A percentile compares a stretch with the other conserved stretches of the same genome.
Evolutionary conservation across 2,888 invertebrate species (phyloP).

Genomic region (Archips xylosteana): DNA sequence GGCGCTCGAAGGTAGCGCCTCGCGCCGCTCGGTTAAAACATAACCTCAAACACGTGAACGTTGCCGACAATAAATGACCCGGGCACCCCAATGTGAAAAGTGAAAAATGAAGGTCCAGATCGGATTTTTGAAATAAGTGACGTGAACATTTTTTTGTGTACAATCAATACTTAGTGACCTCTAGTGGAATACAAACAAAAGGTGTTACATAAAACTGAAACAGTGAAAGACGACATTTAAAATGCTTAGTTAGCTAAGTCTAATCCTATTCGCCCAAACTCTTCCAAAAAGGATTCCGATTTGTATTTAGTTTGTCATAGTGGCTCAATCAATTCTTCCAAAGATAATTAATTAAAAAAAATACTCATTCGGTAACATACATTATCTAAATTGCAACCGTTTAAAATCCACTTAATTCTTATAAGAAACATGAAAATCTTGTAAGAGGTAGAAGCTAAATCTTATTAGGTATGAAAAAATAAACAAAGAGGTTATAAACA

Average conservation of each 20-base stretch:
- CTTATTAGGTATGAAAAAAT: slow-evolving; percentile 18
- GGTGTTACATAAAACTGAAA: slow-evolving; percentile 47
- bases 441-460: not conserved
- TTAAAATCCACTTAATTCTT: not conserved
- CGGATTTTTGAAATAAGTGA: slow-evolving; percentile 55
- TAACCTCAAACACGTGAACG: slow-evolving; percentile 62
- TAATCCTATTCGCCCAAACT: slow-evolving; percentile 42
- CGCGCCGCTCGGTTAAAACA: slow-evolving; percentile 64
- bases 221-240: slow-evolving; percentile 43
- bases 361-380: slow-evolving; percentile 18
- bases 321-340: slow-evolving; percentile 42
- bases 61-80: slow-evolving; percentile 42
- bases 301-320: slow-evolving; percentile 31
- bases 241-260: slow-evolving; percentile 27
- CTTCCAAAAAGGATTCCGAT: slow-evolving; percentile 60
- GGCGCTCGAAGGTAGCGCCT: slow-evolving; percentile 82
- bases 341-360: slow-evolving; percentile 27
- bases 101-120: slow-evolving; percentile 51
- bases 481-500: slow-evolving; percentile 33
- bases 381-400: slow-evolving; percentile 1
- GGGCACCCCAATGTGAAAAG: slow-evolving; percentile 43
- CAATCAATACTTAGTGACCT: slow-evolving; percentile 72
- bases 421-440: slow-evolving; percentile 12
- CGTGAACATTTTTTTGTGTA: slow-evolving; percentile 46
- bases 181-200: slow-evolving; percentile 56